phyloP scores from a whole-genome alignment of 2,888 invertebrate species.

The Hedya salicella region DNA sequence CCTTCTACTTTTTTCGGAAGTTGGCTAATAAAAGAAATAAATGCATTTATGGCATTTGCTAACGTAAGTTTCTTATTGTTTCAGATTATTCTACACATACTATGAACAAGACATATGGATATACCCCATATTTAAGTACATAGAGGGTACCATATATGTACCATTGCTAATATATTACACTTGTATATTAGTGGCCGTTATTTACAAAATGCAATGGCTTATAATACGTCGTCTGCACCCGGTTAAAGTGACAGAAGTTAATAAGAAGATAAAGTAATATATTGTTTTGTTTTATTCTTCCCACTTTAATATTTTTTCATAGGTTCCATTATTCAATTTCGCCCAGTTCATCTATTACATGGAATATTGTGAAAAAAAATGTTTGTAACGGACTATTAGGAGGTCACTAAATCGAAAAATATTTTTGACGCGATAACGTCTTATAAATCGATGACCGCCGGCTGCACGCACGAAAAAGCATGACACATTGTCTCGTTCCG shows the following conservation, averaged over 20 bases:
- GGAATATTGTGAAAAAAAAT: too few species aligned
- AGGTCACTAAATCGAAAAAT: too few species aligned
- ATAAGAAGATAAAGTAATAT: neutral
- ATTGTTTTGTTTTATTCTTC: neutral
- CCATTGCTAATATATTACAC: slow-evolving; percentile 46
- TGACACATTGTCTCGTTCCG: too few species aligned
- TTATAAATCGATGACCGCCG: too few species aligned
- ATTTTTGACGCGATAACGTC: too few species aligned
- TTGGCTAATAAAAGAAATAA: too few species aligned
- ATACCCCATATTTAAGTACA: slow-evolving; percentile 59
- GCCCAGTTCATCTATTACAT: too few species aligned
- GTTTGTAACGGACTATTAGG: too few species aligned
- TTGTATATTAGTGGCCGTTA: slow-evolving; percentile 11
- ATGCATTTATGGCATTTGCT: too few species aligned
- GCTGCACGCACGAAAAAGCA: too few species aligned
- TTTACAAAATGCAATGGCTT: slow-evolving; percentile 59
- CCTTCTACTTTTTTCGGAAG: too few species aligned
- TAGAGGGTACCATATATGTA: slow-evolving; percentile 62
- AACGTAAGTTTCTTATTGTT: slow-evolving; percentile 49
- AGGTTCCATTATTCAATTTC: too few species aligned
- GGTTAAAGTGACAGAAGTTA: slow-evolving; percentile 20
- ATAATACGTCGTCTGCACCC: slow-evolving; percentile 34
- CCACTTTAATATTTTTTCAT: neutral
- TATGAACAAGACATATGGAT: slow-evolving; percentile 59
- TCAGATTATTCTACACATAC: slow-evolving; percentile 62